Evolutionary conservation across 2,888 invertebrate genomes (phyloP).

Genomic region (Tridacna gigas): DNA sequence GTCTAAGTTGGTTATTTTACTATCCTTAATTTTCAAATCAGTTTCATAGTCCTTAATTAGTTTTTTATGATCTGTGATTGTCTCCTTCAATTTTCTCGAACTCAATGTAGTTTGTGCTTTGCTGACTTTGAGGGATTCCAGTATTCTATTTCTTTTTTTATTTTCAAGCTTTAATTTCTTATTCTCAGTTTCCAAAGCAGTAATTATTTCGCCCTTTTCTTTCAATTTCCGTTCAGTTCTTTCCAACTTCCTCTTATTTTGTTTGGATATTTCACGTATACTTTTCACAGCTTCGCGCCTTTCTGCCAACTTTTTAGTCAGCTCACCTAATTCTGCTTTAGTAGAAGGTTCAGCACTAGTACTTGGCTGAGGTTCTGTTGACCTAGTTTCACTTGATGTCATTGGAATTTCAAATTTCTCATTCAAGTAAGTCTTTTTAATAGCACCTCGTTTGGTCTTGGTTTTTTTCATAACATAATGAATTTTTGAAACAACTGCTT

Average conservation of each 20-base stretch:
- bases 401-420: slow-evolving; percentile 27
- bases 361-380: too few species aligned
- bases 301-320: slow-evolving; percentile 14
- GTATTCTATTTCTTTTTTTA: too few species aligned
- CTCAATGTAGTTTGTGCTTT: too few species aligned
- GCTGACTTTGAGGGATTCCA: too few species aligned
- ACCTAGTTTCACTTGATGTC: not conserved
- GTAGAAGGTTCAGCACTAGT: too few species aligned
- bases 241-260: slow-evolving; percentile 28
- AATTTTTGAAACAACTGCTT: slow-evolving; percentile 24
- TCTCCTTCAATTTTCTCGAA: too few species aligned
- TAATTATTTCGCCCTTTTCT: slow-evolving; percentile 23
- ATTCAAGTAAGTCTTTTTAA: slow-evolving; percentile 24
- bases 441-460: slow-evolving; percentile 22
- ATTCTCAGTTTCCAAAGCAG: slow-evolving; percentile 22
- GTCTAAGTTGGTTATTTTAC: not conserved
- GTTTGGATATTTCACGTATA: slow-evolving; percentile 25
- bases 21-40: too few species aligned
- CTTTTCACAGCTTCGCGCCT: slow-evolving; percentile 11
- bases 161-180: slow-evolving; percentile 29
- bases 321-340: too few species aligned
- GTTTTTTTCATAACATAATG: slow-evolving; percentile 27
- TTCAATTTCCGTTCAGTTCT: not conserved
- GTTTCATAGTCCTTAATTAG: too few species aligned
- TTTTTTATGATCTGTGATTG: too few species aligned